Percentiles rank a stretch among this genome's conserved stretches.
Conservation (phyloP, 2,797 vertebrate species). For the Amazona finschi region DNA sequence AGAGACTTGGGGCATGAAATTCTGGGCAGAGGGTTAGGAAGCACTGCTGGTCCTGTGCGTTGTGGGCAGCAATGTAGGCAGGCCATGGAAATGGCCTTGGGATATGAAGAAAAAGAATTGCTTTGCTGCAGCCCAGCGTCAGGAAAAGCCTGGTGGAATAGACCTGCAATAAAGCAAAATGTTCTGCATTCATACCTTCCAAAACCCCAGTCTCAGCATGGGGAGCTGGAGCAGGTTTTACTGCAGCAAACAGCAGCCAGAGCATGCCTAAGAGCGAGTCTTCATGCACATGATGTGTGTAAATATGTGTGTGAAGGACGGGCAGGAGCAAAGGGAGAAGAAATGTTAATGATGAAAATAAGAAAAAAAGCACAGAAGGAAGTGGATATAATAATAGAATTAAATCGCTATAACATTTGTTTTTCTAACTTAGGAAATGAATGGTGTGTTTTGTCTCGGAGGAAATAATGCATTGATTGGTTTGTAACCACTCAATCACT, state of each 20-base stretch:
- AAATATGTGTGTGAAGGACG: not conserved
- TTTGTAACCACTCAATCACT: constrained; percentile 49
- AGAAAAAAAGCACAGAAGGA: constrained; percentile 47
- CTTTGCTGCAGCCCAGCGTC: not conserved
- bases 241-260: not conserved
- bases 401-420: constrained; percentile 39
- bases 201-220: not conserved
- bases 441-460: constrained; percentile 27
- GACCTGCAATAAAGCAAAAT: not conserved
- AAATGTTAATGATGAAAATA: constrained; percentile 33
- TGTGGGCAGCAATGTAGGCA: not conserved
- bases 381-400: constrained; percentile 47
- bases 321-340: not conserved
- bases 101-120: not conserved
- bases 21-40: not conserved
- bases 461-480: constrained; percentile 69
- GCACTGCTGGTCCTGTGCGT: accelerated
- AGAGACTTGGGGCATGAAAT: not conserved
- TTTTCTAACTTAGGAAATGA: constrained; percentile 52
- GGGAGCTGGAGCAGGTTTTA: not conserved
- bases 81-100: not conserved
- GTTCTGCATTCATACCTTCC: not conserved
- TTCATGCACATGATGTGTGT: accelerated
- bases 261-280: accelerated
- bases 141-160: not conserved